Base-by-base conservation (phyloP, 2,888 invertebrate genomes). In the Ophonus ardosiacus region DNA sequence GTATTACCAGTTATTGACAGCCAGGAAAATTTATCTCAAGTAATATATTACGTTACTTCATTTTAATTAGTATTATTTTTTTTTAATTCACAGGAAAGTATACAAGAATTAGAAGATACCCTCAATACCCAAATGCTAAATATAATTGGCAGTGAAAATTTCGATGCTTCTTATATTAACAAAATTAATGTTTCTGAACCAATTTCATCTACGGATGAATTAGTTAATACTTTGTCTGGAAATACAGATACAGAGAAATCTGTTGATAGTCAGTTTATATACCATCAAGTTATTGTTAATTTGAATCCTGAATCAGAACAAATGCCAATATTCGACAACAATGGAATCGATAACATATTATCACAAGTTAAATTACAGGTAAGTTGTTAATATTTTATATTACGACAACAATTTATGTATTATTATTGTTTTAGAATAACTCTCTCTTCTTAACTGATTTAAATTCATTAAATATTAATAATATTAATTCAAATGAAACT, bases 71-170 rank as follows among this genome's bases (percentile, higher is more conserved):
- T 40, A 71, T 38, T 40, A 40, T 15, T n/a, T 56, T 56, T 76
- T 84, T 31, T 51, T 51, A 8, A 51, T 51, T 51, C 87, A 4
- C 74, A 91, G 91, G 91, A 91, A 86, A 91, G 89, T 85, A 90
- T 92, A 68, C 88, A 89, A 79, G 91, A 91, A 86, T 89, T 92
- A 57, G 91, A 91, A 85, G 91, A 91, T 74, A 91, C 91, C 0
- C 86, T 92, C 40, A 91, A 91, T 87, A 90, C 90, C 59, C 91
- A 91, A 86, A 87, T 92, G 38, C 90, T 90, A 81, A 90, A 88
- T 81, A 90, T 90, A 7, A 85, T 85, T 15, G 85, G 85, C 7
- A 80, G 40, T 80, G 85, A 85, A 56, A 85, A 85, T 71, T 85
- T 80, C 57, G 71, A 85, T 68, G 18, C 79, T 7, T 68, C 84